phyloP scores from a whole-genome alignment of 2,888 invertebrate species.

The Nephrotoma appendiculata region DNA sequence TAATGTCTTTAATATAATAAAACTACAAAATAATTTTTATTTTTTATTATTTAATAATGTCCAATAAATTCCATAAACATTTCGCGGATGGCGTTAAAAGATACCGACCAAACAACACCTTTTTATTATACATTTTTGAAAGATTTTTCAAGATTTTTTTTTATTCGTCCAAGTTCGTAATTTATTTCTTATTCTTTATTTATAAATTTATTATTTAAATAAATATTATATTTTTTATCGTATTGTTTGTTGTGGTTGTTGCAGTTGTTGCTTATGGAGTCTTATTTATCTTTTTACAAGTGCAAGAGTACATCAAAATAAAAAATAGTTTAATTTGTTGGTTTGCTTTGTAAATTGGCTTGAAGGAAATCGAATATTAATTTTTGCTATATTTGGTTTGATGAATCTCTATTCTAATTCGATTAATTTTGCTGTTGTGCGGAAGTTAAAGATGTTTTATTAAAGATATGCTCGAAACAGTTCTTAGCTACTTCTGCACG shows the following conservation, averaged over 20 bases:
- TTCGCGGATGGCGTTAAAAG: conserved; percentile 4
- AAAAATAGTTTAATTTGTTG: neutral
- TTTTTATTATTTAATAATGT: neutral
- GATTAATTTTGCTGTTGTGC: neutral
- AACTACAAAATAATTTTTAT: neutral
- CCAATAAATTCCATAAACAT: conserved; percentile 3
- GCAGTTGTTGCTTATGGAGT: neutral
- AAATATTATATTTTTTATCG: neutral
- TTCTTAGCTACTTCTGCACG: neutral
- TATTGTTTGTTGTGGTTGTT: neutral
- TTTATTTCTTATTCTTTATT: neutral
- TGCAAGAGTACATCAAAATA: neutral
- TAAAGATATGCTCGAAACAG: neutral
- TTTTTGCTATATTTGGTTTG: neutral
- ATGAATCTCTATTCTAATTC: neutral
- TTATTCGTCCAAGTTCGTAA: neutral
- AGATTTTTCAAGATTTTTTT: neutral
- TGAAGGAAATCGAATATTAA: neutral
- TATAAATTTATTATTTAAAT: neutral
- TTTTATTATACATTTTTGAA: neutral
- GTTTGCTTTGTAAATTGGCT: neutral
- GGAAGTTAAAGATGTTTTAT: neutral
- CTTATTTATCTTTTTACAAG: neutral
- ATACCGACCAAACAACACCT: conserved; percentile 1
- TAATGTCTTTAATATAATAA: neutral